phyloP scores from a whole-genome alignment of 2,888 invertebrate species.

The Belgica antarctica region DNA sequence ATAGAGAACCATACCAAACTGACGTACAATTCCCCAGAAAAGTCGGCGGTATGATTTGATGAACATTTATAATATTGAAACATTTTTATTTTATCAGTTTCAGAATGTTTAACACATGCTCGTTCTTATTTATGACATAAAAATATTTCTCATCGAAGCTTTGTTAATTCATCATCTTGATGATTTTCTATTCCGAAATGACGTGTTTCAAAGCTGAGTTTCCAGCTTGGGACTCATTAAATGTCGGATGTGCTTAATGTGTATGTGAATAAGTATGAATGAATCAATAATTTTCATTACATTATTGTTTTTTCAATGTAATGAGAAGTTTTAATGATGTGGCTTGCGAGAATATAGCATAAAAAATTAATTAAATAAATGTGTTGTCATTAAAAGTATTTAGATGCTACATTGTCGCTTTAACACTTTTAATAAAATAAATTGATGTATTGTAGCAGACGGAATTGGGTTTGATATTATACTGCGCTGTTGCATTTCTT shows the following conservation, averaged over 20 bases:
- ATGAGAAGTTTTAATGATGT: neutral
- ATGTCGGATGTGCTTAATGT: neutral
- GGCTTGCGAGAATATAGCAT: neutral
- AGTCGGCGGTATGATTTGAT: no score
- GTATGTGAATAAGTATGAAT: neutral
- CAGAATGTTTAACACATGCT: neutral
- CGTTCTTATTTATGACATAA: neutral
- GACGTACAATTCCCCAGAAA: no score
- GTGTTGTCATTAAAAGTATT: slow-evolving; percentile 32
- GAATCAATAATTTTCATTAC: neutral
- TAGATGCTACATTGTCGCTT: slow-evolving; percentile 34
- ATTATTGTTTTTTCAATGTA: neutral
- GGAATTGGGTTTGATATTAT: neutral
- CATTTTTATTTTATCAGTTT: neutral
- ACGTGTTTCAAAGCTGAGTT: neutral
- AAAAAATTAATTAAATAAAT: slow-evolving; percentile 30
- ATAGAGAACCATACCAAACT: no score
- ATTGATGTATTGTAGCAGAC: slow-evolving; percentile 23
- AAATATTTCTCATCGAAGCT: neutral
- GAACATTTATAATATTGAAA: slow-evolving; percentile 10
- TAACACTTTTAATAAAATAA: slow-evolving; percentile 24
- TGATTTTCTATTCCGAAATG: neutral
- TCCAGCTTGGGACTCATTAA: neutral
- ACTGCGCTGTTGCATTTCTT: neutral
- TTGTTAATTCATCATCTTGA: neutral